These are phyloP conservation scores for Chrysogorgia sp. DNA, from an alignment of 92 coral and sea anemone species.

Conservation along the genomic window DNA sequence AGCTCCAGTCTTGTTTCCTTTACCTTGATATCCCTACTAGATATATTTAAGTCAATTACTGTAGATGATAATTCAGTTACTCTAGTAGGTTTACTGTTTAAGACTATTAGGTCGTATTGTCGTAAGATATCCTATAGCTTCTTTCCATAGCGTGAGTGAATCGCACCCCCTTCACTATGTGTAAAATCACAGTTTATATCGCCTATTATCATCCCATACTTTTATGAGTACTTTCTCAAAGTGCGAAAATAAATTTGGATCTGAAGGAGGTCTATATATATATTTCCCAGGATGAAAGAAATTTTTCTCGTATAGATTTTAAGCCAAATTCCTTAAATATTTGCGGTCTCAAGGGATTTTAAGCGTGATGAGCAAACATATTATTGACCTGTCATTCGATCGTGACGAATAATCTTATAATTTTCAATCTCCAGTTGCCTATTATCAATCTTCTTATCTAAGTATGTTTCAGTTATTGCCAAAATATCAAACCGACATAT, in stretches of 20 bases:
- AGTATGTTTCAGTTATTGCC: constrained; percentile 41
- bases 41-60: constrained; percentile 3
- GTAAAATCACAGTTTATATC: constrained; percentile 9
- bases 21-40: not conserved
- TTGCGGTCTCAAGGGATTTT: constrained; percentile 10
- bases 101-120: too few relatives aligned
- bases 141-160: not conserved
- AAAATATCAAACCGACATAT: constrained; percentile 44
- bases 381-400: constrained; percentile 15
- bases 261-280: constrained; percentile 8
- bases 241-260: constrained; percentile 5
- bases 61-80: not conserved
- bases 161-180: not conserved
- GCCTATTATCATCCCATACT: constrained; percentile 9
- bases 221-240: not conserved
- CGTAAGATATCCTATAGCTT: too few relatives aligned
- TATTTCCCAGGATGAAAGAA: constrained; percentile 1
- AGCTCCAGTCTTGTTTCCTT: not conserved
- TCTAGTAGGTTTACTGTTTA: constrained; percentile 2
- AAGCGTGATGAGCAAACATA: not conserved
- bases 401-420: constrained; percentile 31
- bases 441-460: constrained; percentile 37
- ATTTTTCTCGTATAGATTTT: not conserved
- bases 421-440: constrained; percentile 42
- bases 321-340: constrained; percentile 3